Base-by-base conservation (phyloP, 2,113 vertebrate species). In the Narcine bancroftii region DNA sequence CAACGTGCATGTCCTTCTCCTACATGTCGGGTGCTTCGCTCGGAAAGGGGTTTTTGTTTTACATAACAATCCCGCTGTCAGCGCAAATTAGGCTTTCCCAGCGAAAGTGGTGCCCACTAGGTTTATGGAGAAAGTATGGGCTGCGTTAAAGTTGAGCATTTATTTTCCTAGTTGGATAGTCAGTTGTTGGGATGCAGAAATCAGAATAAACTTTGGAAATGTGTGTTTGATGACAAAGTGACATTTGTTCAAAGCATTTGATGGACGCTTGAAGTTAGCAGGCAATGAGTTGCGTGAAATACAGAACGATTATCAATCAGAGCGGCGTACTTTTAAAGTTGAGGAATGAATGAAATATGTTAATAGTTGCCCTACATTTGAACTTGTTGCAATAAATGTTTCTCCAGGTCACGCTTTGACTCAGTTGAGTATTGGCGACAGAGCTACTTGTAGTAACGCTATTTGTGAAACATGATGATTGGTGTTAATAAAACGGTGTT, bases 151-250 rank as follows among this genome's bases (percentile, higher is more conserved):
- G 81, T 87, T 87, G 10, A n/a, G 72, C 60, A 63, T 87, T 87
- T 87, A 60, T 87, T 87, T 87, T 60, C 53, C 81, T 60, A n/a
- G 47, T 47, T 29, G 21, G 50, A n/a, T 33, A 36, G 17, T 85
- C 60, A n/a, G 50, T 50, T 56, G n/a, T 60, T 63, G 53, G 11
- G n/a, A 87, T 60, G 53, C 81, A 87, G 53, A 87, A 87, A 39
- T 39, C 81, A 36, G n/a, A 60, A 56, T 87, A 60, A 87, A 87
- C 53, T 87, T 87, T 63, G 17, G 81, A 87, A 87, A 63, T 63
- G 17, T 19, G 15, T 87, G 33, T 24, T 60, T 87, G 53, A 53
- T n/a, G 29, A n/a, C n/a, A 53, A 56, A 47, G 33, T 85, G 33
- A 36, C n/a, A 15, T 36, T 39, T 85, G 53, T 15, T 60, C 17